These are phyloP conservation scores for Lasiurus borealis DNA, from an alignment of 2,113 vertebrate genomes.

Conservation along the genomic window DNA sequence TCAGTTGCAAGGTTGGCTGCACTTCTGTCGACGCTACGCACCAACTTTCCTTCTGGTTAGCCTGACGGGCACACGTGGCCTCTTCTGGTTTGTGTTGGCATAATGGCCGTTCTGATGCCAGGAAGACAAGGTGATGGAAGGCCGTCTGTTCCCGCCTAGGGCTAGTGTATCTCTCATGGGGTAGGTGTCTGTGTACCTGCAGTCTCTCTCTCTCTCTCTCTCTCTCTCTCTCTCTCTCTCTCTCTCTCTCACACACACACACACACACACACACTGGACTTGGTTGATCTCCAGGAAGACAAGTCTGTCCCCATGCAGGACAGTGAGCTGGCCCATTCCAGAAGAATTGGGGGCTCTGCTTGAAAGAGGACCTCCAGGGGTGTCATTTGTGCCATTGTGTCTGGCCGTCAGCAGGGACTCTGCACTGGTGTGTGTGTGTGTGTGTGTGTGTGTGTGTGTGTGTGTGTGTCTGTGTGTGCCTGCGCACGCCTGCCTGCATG, in stretches of 20 bases:
- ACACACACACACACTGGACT: no score
- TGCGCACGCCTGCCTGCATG: no score
- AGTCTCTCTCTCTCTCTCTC: no score
- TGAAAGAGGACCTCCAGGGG: background rate
- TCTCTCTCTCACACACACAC: no score
- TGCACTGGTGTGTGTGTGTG: background rate
- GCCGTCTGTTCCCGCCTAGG: rapidly evolving
- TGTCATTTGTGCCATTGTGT: background rate
- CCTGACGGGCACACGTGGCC: background rate
- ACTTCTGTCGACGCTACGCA: rapidly evolving
- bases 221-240: no score
- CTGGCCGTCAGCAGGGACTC: background rate
- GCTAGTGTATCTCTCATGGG: rapidly evolving
- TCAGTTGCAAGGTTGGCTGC: no score
- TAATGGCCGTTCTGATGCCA: background rate
- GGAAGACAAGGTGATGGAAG: background rate
- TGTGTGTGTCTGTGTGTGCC: no score
- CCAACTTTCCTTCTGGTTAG: background rate
- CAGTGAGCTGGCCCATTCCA: rapidly evolving
- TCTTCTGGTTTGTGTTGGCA: background rate
- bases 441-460: background rate
- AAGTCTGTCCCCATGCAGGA: no score
- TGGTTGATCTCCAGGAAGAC: background rate
- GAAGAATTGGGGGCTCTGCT: background rate
- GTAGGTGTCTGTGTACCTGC: background rate